Percentiles rank a stretch among this genome's conserved stretches.
These are phyloP conservation scores for Nemotelus pantherinus DNA, from an alignment of 2,888 invertebrate genomes.

Conservation along the genomic window DNA sequence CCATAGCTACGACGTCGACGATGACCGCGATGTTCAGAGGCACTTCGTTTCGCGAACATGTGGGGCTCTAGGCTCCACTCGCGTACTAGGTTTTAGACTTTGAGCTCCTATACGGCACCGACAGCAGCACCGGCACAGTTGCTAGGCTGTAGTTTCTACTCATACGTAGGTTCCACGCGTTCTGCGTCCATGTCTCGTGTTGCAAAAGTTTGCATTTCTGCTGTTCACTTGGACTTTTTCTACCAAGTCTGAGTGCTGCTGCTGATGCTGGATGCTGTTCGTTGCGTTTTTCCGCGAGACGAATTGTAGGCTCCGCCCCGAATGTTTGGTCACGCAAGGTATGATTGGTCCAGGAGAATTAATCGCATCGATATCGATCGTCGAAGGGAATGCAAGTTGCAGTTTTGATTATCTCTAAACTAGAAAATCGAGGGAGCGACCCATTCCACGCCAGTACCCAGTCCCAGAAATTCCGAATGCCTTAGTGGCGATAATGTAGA, in stretches of 20 bases:
- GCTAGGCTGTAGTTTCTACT: conserved; percentile 15
- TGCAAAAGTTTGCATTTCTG: conserved; percentile 52
- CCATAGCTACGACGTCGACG: conserved; percentile 17
- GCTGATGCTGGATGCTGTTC: conserved; percentile 26
- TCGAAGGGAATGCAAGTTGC: conserved; percentile 51
- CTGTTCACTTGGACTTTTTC: conserved; percentile 49
- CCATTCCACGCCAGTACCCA: background rate
- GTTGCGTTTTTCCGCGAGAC: conserved; percentile 51
- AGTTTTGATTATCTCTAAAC: conserved; percentile 49
- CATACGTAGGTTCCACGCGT: conserved; percentile 37
- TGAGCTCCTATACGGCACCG: conserved; percentile 1
- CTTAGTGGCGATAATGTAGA: conserved; percentile 36
- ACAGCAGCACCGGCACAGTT: background rate
- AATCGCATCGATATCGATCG: conserved; percentile 53
- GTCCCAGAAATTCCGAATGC: conserved; percentile 20
- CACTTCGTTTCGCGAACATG: background rate
- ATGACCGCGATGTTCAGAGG: conserved; percentile 23
- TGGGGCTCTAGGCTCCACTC: conserved; percentile 20
- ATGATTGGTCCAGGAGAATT: conserved; percentile 55
- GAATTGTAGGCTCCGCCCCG: conserved; percentile 53
- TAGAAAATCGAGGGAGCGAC: conserved; percentile 35
- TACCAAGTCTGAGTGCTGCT: conserved; percentile 42
- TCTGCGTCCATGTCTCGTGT: conserved; percentile 44
- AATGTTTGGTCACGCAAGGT: conserved; percentile 54
- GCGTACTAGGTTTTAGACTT: conserved; percentile 15